Percentiles rank a stretch among this genome's conserved stretches.
phyloP scores from a whole-genome alignment of 2,113 vertebrate genomes.

The Silurus glanis region DNA sequence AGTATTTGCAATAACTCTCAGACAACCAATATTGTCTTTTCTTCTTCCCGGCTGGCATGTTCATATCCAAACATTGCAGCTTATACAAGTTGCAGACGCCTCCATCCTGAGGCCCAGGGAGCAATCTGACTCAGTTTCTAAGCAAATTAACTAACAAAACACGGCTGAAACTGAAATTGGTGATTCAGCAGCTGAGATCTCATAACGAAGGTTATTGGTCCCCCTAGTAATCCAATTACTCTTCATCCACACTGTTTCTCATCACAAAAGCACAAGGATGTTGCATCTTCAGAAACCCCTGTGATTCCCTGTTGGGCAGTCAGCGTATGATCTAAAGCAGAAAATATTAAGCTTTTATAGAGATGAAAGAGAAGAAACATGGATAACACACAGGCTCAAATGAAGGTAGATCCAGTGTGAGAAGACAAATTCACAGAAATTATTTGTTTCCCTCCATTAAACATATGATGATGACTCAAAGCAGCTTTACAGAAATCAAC shows the following conservation, averaged over 20 bases:
- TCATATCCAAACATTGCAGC: not conserved
- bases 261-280: not conserved
- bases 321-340: not conserved
- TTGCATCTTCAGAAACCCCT: not conserved
- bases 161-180: not conserved
- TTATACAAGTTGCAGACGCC: not conserved
- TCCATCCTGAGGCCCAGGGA: not conserved
- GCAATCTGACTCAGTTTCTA: slow-evolving; percentile 6
- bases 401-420: not conserved
- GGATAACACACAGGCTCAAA: not conserved
- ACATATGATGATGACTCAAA: not conserved
- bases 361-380: not conserved
- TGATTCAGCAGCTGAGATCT: not conserved
- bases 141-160: not conserved
- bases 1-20: not conserved
- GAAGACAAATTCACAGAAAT: not conserved
- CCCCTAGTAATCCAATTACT: not conserved
- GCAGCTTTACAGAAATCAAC: too few species aligned
- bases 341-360: not conserved
- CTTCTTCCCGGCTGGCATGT: not conserved
- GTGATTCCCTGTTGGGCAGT: not conserved
- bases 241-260: not conserved
- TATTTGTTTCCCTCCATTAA: not conserved
- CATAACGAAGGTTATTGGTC: not conserved
- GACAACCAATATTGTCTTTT: not conserved